Evolutionary conservation across 2,113 vertebrate genomes (phyloP), one percentile per base, ranked within the genome.

Genomic region (Poecilia latipinna): DNA sequence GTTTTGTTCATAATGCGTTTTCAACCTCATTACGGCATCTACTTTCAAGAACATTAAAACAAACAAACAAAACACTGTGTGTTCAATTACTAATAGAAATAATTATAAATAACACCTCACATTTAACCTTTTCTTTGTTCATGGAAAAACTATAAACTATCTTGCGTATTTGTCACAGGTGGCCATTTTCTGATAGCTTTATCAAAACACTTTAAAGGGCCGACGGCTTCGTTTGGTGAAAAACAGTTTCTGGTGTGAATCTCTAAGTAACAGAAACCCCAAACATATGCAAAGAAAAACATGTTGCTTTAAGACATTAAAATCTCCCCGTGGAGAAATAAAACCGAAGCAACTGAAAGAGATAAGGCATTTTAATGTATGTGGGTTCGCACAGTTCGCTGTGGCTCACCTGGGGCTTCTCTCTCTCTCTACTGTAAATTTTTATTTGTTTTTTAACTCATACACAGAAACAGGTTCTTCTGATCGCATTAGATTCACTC

Each of bases 401-500:
- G 64, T 7, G 22, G n/a, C 80, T 85, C 81, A 86, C 87, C 85
- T 85, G 83, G 74, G 64, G 10, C 35, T 37, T 72, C 79, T 72
- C 79, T 64, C 79, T 61, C 24, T 28, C 79, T 62, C 72, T 77
- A 84, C 87, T 87, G 86, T 92, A 91, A 86, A 89, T 86, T 89
- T 74, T 74, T 37, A 37, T 35, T 37, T 12, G 11, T 37, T 37
- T 37, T 37, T 37, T 29, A 6, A 70, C 77, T 77, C 79, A 65
- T 68, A 88, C 81, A 88, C 79, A 82, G 80, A 85, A 79, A 83
- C 72, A 7, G 83, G 72, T 70, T 72, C 51, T 81, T 91, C 82
- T 86, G 87, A 91, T 91, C 86, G 74, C 90, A 85, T 91, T 89
- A 88, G 78, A 75, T 92, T 88, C 83, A 89, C 85, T 88, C 82